These are phyloP conservation scores for Plemyria rubiginata DNA, from an alignment of 2,888 invertebrate species.

Conservation along the genomic window DNA sequence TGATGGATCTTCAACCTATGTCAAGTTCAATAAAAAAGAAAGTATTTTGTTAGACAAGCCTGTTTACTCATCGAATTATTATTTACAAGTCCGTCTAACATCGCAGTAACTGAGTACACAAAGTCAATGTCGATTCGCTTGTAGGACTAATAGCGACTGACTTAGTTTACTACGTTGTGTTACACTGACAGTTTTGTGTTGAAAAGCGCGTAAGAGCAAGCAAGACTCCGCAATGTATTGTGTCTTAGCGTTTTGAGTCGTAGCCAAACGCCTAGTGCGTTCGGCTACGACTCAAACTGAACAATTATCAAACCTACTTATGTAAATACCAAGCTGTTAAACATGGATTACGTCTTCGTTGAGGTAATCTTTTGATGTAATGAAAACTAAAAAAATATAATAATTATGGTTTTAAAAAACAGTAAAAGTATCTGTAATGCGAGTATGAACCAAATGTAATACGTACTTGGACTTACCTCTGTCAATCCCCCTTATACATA, in stretches of 20 bases:
- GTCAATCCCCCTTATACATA: too few species aligned
- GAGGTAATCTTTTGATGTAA: constrained; percentile 17
- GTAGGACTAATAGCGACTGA: neutral
- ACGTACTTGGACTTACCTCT: too few species aligned
- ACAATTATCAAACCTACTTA: neutral
- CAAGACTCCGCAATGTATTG: constrained; percentile 26
- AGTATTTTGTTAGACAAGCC: constrained; percentile 48
- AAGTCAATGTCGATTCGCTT: constrained; percentile 48
- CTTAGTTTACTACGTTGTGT: constrained; percentile 15
- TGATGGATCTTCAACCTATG: constrained; percentile 55
- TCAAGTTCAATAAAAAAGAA: constrained; percentile 77
- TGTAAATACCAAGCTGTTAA: constrained; percentile 1
- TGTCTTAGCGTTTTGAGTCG: neutral
- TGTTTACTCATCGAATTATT: constrained; percentile 13
- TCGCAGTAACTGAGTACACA: constrained; percentile 49
- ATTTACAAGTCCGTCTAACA: constrained; percentile 21
- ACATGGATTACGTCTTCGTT: constrained; percentile 10
- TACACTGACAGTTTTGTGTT: constrained; percentile 31
- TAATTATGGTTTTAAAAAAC: too few species aligned
- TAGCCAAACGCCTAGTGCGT: neutral
- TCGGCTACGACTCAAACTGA: too few species aligned
- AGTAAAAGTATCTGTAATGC: neutral
- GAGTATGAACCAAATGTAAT: too few species aligned
- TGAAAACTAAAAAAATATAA: neutral
- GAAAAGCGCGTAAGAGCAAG: neutral